These are phyloP conservation scores for Melieria picta DNA, from an alignment of 2,888 invertebrate species.

Conservation along the genomic window DNA sequence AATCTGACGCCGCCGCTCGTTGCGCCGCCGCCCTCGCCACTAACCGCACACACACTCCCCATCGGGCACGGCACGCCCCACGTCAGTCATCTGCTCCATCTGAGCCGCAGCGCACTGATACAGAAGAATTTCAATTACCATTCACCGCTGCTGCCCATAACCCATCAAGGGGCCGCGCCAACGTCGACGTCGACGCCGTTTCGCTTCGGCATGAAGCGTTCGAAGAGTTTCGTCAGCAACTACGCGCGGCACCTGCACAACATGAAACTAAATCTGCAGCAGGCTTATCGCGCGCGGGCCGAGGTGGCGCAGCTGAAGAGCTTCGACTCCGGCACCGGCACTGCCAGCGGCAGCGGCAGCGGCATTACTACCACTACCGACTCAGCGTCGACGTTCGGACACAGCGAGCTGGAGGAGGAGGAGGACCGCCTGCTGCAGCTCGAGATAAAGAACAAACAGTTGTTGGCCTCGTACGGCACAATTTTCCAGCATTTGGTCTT, in stretches of 20 bases:
- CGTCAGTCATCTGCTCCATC: constrained; percentile 37
- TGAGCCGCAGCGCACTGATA: constrained; percentile 33
- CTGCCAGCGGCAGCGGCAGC: constrained; percentile 26
- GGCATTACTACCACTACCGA: constrained; percentile 39
- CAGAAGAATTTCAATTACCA: constrained; percentile 48
- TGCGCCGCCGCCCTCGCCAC: constrained; percentile 20
- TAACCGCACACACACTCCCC: constrained; percentile 11
- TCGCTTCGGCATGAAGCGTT: constrained; percentile 58
- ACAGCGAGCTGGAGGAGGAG: constrained; percentile 21
- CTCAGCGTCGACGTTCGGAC: constrained; percentile 26
- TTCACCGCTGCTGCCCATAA: constrained; percentile 50
- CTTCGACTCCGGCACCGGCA: constrained; percentile 52
- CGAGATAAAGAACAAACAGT: constrained; percentile 62
- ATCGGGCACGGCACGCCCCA: constrained; percentile 27
- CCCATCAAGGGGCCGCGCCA: constrained; percentile 35
- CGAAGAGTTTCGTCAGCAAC: constrained; percentile 63
- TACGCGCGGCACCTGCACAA: constrained; percentile 54
- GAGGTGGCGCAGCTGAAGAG: constrained; percentile 46
- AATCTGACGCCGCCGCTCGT: not conserved
- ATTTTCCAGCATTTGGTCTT: constrained; percentile 79
- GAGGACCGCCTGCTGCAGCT: constrained; percentile 46
- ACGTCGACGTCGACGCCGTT: constrained; percentile 34
- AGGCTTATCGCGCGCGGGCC: constrained; percentile 32
- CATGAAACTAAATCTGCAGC: constrained; percentile 54
- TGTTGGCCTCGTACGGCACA: constrained; percentile 57